Percentiles rank a stretch among this genome's conserved stretches.
These are phyloP conservation scores for Apotomis betuletana DNA, from an alignment of 2,888 invertebrate genomes.

Conservation along the genomic window DNA sequence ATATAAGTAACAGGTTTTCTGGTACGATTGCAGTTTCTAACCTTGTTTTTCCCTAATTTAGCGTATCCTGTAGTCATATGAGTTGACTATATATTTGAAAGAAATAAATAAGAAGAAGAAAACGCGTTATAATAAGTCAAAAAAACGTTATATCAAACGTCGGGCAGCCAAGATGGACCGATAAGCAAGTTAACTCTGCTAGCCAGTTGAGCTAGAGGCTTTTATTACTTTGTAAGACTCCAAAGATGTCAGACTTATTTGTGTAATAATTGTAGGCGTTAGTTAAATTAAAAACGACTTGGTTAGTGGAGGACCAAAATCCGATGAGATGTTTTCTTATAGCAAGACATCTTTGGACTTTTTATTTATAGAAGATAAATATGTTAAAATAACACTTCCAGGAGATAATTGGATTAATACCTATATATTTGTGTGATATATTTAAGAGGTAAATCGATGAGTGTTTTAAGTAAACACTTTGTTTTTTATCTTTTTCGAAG, in stretches of 20 bases:
- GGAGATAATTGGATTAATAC: constrained; percentile 27
- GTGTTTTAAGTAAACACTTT: constrained; percentile 19
- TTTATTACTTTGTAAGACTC: constrained; percentile 6
- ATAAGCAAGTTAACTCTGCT: too few relatives aligned
- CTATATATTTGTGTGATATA: constrained; percentile 40
- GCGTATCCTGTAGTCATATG: too few relatives aligned
- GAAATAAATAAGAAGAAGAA: too few relatives aligned
- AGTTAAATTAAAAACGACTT: background rate
- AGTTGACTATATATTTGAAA: too few relatives aligned
- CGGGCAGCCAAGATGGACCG: too few relatives aligned
- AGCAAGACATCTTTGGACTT: constrained; percentile 7
- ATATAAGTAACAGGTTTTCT: too few relatives aligned
- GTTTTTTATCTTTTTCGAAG: background rate
- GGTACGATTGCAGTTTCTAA: too few relatives aligned
- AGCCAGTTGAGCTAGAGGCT: constrained; percentile 4
- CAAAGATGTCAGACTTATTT: constrained; percentile 23
- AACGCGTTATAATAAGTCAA: too few relatives aligned
- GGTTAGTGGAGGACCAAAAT: constrained; percentile 33
- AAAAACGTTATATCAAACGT: too few relatives aligned
- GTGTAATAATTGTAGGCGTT: background rate
- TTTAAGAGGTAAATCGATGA: constrained; percentile 33
- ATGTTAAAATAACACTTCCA: constrained; percentile 43
- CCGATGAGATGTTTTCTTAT: constrained; percentile 11
- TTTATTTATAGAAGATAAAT: too few relatives aligned
- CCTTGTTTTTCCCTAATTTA: too few relatives aligned